A percentile compares a stretch with the other conserved stretches of the same genome.
phyloP scores from a whole-genome alignment of 2,797 vertebrate genomes.

The Lagocephalus sceleratus region DNA sequence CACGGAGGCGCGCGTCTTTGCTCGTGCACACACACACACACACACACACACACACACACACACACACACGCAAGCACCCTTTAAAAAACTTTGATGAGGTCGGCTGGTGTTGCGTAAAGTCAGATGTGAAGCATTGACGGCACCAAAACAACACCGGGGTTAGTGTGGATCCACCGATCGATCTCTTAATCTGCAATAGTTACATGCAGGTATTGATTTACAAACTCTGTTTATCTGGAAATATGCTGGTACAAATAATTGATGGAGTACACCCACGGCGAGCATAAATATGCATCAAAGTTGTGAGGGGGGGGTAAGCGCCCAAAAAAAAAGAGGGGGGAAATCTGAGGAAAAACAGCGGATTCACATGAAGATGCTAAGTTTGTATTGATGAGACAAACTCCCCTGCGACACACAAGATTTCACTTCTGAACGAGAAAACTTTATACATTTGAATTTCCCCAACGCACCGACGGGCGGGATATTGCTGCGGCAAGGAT shows the following conservation, averaged over 20 bases:
- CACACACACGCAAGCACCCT: neutral
- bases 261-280: slow-evolving; percentile 66
- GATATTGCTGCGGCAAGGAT: no score
- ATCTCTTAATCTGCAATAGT: slow-evolving; percentile 77
- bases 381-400: slow-evolving; percentile 58
- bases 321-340: slow-evolving; percentile 41
- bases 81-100: slow-evolving; percentile 36
- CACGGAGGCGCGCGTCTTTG: neutral
- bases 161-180: slow-evolving; percentile 65
- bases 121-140: slow-evolving; percentile 62
- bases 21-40: neutral
- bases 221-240: slow-evolving; percentile 77
- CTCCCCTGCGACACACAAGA: slow-evolving; percentile 31
- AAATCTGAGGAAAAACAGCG: slow-evolving; percentile 36
- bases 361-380: slow-evolving; percentile 52
- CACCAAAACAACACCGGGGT: slow-evolving; percentile 61
- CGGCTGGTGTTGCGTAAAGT: slow-evolving; percentile 36
- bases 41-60: no score
- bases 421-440: no score
- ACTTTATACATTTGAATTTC: no score
- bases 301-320: slow-evolving; percentile 57
- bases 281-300: slow-evolving; percentile 70
- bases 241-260: slow-evolving; percentile 74
- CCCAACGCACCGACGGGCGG: no score
- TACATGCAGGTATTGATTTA: slow-evolving; percentile 76